Evolutionary conservation across 1,140 invertebrate genomes (phyloP), one percentile per base, ranked within the genome.

Genomic region (Carcinoscorpius rotundicauda): DNA sequence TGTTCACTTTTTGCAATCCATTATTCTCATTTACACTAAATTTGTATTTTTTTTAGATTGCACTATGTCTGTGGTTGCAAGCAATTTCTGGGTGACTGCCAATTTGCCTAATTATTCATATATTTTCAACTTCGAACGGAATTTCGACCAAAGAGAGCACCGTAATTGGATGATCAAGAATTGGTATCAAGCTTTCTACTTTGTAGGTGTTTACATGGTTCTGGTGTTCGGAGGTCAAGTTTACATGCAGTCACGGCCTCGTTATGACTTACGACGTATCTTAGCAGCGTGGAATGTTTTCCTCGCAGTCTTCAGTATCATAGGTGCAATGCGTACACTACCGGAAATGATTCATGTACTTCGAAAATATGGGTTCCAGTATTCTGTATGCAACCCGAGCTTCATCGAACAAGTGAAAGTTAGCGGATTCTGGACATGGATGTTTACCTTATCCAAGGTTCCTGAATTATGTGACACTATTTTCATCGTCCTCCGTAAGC

Each of bases 381-480:
- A 95, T 78, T 97, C 95, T 58, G 85, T 98, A 66, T 97, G 93
- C 78, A 86, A 92, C 75, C 88, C 91, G 66, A 93, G 91, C 73
- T 91, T 90, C 75, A 91, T 92, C 72, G 86, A 91, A 75, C 84
- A 90, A 71, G 87, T 90, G 76, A 84, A 86, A 70, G 91, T 94
- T 6, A 87, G 87, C 56, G 91, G 92, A 2, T 97, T 97, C 76
- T 99, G 96, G 95, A 92, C 93, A 60, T 95, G 86, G 85, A 85
- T 93, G 82, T 98, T 98, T 78, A 90, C 92, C 29, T 78, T 97
- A 61, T 96, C 92, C 66, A 96, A 98, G 79, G 82, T 79, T 60
- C 91, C 92, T 0, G 93, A 97, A 77, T 82, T 98, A 4, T 93
- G 93, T n/a, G 95, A 98, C 78, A 98, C 95, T 49, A 82, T 97